Evolutionary conservation across 1,140 invertebrate species (phyloP), one percentile per base, ranked within the genome.

Genomic region (Drosophila mauritiana): DNA sequence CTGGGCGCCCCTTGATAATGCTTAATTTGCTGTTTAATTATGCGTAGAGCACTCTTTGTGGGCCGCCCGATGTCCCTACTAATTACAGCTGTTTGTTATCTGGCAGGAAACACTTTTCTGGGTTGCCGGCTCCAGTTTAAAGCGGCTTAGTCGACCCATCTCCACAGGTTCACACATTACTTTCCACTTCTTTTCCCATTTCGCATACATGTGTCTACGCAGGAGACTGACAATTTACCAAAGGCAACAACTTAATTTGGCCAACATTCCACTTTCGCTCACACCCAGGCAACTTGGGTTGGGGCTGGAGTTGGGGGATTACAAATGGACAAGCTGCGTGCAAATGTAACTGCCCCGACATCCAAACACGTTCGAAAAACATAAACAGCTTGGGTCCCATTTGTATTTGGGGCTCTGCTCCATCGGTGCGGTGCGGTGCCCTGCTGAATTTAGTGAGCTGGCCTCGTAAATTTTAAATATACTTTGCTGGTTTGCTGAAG

Each of bases 21-120:
- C 76, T 83, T 86, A 80, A 86, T 88, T 88, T 86, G 75, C 62
- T 77, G 72, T 73, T 86, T 86, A 86, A 86, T 86, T 86, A 86
- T 86, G 75, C 83, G 88, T 51, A 64, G 72, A 73, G 76, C 78
- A 82, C 70, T 74, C 51, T 73, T 67, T 65, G 64, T 61, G 70
- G 62, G 53, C 56, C 49, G 11, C 40, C 63, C 45, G 45, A 58
- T 45, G 78, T 70, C 64, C 57, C 46, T 63, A 78, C 65, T 88
- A 85, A 85, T 85, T 85, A 85, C 82, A 67, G 46, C 57, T 79
- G 70, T 68, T 69, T 83, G 84, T 89, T 88, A 88, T 88, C 83
- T 62, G 57, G 10, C 55, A 31, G 40, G 39, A 20, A 70, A 72
- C 68, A 72, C 65, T 70, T 63, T 51, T 56, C 39, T 20, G 25